A percentile compares a stretch with the other conserved stretches of the same genome.
phyloP scores from a whole-genome alignment of 2,888 invertebrate genomes.

The Protonemura montana region DNA sequence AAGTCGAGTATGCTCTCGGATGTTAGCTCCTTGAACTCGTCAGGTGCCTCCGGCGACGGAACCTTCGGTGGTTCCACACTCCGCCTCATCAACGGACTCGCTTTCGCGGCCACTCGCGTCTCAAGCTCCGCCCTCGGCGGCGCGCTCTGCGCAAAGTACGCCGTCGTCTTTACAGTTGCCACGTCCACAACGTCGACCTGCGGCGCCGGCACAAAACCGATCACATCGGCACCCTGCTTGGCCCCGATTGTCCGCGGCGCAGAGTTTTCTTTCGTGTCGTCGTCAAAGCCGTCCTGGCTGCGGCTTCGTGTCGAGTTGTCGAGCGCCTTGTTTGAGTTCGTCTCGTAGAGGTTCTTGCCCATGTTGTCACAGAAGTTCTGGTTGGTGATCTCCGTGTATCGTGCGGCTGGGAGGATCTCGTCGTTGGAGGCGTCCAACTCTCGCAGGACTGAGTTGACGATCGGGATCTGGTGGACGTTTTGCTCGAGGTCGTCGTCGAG shows the following conservation, averaged over 20 bases:
- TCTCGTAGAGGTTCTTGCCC: not conserved
- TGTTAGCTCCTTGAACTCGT: constrained; percentile 47
- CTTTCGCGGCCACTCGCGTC: not conserved
- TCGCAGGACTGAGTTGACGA: constrained; percentile 57
- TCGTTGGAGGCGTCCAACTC: constrained; percentile 54
- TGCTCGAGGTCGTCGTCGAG: not conserved
- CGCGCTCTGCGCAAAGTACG: not conserved
- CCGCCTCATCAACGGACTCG: not conserved
- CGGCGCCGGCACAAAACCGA: constrained; percentile 40
- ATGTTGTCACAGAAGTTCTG: not conserved
- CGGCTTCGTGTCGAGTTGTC: not conserved
- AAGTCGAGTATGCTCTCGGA: constrained; percentile 58
- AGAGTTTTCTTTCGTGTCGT: constrained; percentile 7
- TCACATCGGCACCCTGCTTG: constrained; percentile 42
- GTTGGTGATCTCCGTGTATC: constrained; percentile 44
- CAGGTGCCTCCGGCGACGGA: constrained; percentile 38
- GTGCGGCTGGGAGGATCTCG: constrained; percentile 38
- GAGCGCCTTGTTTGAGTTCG: not conserved
- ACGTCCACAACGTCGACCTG: not conserved
- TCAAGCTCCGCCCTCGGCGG: not conserved
- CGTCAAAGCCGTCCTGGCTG: not conserved
- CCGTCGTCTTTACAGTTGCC: not conserved
- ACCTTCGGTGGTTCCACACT: constrained; percentile 40
- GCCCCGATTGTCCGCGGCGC: not conserved
- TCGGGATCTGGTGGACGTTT: constrained; percentile 46